Evolutionary conservation across 1,140 invertebrate species (phyloP), one percentile per base, ranked within the genome.

Genomic region (Littorina saxatilis): DNA sequence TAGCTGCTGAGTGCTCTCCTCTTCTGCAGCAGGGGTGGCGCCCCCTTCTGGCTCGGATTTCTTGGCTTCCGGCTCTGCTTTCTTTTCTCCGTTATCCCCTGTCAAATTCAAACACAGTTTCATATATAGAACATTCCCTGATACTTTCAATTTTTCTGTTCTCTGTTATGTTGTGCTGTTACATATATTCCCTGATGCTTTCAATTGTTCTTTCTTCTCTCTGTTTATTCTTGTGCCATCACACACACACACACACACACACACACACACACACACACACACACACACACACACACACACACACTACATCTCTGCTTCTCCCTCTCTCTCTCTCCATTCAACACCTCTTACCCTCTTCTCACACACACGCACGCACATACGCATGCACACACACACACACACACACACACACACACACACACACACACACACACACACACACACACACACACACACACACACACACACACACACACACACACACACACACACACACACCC

Each of bases 71-170:
- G 37, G 3, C 55, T 27, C 74, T 72, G 75, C 81, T n/a, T 82
- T 55, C 17, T 23, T 29, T 68, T 39, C 50, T 17, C 23, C 32
- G 50, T 27, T 32, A 39, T 58, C 50, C 47, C 37, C 61, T 58
- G 11, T 37, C 50, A 80, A 75, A 5, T 85, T 83, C 15, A 72
- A n/a, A n/a, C n/a, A n/a, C n/a, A n/a, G n/a, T n/a, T n/a, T n/a
- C n/a, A n/a, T n/a, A n/a, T n/a, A n/a, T n/a, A n/a, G n/a, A n/a
- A n/a, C n/a, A n/a, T n/a, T n/a, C n/a, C n/a, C n/a, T n/a, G n/a
- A n/a, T n/a, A n/a, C n/a, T n/a, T n/a, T n/a, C n/a, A n/a, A n/a
- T n/a, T n/a, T n/a, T n/a, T n/a, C n/a, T n/a, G n/a, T n/a, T n/a
- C n/a, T n/a, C n/a, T n/a, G n/a, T n/a, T n/a, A n/a, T n/a, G n/a